Conservation (phyloP, 2,113 vertebrate species). For the Albula glossodonta region DNA sequence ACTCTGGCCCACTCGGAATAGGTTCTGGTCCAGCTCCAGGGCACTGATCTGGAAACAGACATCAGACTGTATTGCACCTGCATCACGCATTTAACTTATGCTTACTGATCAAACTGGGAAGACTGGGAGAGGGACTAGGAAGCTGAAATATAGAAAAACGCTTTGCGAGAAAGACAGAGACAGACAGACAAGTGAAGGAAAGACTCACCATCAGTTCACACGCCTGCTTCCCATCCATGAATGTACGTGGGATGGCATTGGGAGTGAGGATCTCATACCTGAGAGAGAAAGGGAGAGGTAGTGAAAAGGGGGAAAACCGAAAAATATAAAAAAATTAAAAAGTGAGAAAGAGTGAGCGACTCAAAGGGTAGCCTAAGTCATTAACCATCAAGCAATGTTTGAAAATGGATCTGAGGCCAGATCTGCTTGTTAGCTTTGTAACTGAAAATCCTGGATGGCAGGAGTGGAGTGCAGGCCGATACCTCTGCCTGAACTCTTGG, state of each 20-base stretch:
- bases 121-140: too few relatives aligned
- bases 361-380: background rate
- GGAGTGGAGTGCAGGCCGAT: conserved; percentile 20
- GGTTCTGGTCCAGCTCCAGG: conserved; percentile 83
- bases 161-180: background rate
- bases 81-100: background rate
- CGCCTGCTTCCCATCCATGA: conserved; percentile 92
- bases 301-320: background rate
- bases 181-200: background rate
- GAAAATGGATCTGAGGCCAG: too few relatives aligned
- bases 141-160: background rate
- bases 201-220: conserved; percentile 84
- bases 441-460: background rate
- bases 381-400: background rate
- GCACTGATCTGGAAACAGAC: conserved; percentile 74
- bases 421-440: background rate
- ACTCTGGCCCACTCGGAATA: conserved; percentile 88
- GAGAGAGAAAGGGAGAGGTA: conserved; percentile 8
- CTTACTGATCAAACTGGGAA: too few relatives aligned
- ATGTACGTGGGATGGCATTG: conserved; percentile 89
- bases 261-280: conserved; percentile 92
- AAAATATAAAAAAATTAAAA: too few relatives aligned
- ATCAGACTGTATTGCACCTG: background rate
- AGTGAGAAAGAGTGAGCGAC: background rate
- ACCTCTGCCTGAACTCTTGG: conserved; percentile 92